Evolutionary conservation across 2,888 invertebrate species (phyloP), one percentile per base, ranked within the genome.

Genomic region (Spisula solida): DNA sequence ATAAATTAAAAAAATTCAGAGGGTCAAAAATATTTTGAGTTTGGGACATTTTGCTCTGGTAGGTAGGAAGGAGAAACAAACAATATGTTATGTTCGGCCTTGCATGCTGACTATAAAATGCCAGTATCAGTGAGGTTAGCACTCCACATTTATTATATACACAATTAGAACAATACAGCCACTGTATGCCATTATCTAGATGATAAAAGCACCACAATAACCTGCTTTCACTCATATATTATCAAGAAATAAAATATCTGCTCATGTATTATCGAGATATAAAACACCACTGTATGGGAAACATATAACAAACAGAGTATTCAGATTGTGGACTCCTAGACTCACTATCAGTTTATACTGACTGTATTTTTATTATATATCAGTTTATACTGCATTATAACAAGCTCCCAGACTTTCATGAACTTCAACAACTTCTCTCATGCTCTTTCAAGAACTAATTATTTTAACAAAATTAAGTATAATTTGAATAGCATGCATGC

Each of bases 221-320:
- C 31, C 75, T 75, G 75, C 14, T 29, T 75, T 75, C 34, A 34
- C 75, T 25, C 75, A 31, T 34, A 6, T 66, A 66, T 66, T 5
- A 66, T 66, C 25, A 25, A 66, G 75, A 75, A 75, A 75, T 75
- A 75, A 75, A 75, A 75, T 75, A 8, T 34, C 75, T 75, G 29
- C 75, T 16, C 75, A 31, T 34, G 10, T 66, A 66, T 66, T 5
- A 66, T 66, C 25, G 6, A 66, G 75, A 34, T 31, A 75, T 75
- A 75, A 75, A 75, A 75, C 31, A 8, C 18, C 75, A 34, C 75
- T 75, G 75, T 75, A 18, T 14, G 2, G 31, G 31, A 31, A 16
- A 2, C 41, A 2, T 31, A 31, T 6, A 75, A 66, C 25, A 66
- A 66, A 66, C 60, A n/a, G 2, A n/a, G 25, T 66, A n/a, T 66